Base-by-base conservation (phyloP, 2,888 invertebrate genomes). In the Hydroisotoma schaefferi region DNA sequence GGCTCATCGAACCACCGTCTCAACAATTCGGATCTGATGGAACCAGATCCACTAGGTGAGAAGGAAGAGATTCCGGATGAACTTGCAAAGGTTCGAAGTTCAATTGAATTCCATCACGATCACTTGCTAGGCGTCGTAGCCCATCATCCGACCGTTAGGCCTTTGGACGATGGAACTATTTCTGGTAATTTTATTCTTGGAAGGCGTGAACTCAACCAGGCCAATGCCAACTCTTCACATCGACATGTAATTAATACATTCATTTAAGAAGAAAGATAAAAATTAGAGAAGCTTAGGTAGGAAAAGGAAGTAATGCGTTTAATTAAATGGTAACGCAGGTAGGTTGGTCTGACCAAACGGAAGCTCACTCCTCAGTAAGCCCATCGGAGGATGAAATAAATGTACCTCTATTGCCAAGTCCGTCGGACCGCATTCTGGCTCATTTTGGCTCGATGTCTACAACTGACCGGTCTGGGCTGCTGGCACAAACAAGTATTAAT, bases 161-260 rank as follows among this genome's bases (percentile, higher is more conserved):
- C 26, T 4, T 15, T 46, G 46, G 46, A 46, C 8, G 23, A 12
- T 8, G 4, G 12, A 3, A 25, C 20, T 26, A 15, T 6, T 4
- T 10, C 18, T 6, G 20, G 15, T n/a, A 3, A 27, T 12, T 4
- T 29, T 26, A 15, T 26, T 3, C 3, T 27, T 6, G 18, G 28
- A 6, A 12, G 49, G 2, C 25, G 22, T 25, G 27, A 22, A 18
- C 28, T 49, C 3, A 49, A 49, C 18, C 49, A 49, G 12, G 49
- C 49, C 15, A 49, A 49, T 26, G 49, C 49, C 28, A 49, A 49
- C 20, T 27, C 18, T 27, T 12, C 25, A 25, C 26, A 49, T 28
- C 5, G 40, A 15, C 40, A 40, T 40, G 40, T 40, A 40, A 40
- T 15, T 5, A 15, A 18, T 18, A 40, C 5, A 40, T 18, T 40